Conservation (phyloP, 1,140 invertebrate species). For the Sesamia nonagrioides region DNA sequence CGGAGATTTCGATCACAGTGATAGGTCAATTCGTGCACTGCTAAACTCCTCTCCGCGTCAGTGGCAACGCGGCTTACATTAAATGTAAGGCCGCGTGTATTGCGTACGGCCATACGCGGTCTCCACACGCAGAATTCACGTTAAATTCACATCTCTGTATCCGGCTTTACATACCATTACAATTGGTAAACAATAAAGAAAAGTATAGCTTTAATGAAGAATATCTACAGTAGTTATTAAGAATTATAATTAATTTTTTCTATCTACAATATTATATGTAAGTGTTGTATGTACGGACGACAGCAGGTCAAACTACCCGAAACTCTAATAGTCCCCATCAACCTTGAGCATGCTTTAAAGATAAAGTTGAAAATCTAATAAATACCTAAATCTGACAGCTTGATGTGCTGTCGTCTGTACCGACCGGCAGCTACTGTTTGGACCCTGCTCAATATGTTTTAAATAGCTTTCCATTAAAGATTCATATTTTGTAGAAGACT, state of each 20-base stretch:
- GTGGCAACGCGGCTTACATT: too few relatives aligned
- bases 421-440: neutral
- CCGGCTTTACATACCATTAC: neutral
- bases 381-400: too few relatives aligned
- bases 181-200: slow-evolving; percentile 22
- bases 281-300: neutral
- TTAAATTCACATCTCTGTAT: neutral
- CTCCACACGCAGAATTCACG: neutral
- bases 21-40: too few relatives aligned
- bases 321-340: too few relatives aligned
- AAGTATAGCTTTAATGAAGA: slow-evolving; percentile 45
- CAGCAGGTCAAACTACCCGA: too few relatives aligned
- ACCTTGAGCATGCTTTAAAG: too few relatives aligned
- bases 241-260: slow-evolving; percentile 1
- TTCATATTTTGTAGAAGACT: neutral
- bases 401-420: too few relatives aligned
- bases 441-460: slow-evolving; percentile 23
- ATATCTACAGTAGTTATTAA: slow-evolving; percentile 43
- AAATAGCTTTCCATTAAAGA: neutral
- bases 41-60: too few relatives aligned
- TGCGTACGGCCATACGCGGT: too few relatives aligned
- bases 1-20: too few relatives aligned
- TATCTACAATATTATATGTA: neutral
- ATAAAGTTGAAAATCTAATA: too few relatives aligned
- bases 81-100: too few relatives aligned